Percentiles rank a stretch among this genome's conserved stretches.
Evolutionary conservation across 2,888 invertebrate species (phyloP).

Genomic region (Spisula subtruncata): DNA sequence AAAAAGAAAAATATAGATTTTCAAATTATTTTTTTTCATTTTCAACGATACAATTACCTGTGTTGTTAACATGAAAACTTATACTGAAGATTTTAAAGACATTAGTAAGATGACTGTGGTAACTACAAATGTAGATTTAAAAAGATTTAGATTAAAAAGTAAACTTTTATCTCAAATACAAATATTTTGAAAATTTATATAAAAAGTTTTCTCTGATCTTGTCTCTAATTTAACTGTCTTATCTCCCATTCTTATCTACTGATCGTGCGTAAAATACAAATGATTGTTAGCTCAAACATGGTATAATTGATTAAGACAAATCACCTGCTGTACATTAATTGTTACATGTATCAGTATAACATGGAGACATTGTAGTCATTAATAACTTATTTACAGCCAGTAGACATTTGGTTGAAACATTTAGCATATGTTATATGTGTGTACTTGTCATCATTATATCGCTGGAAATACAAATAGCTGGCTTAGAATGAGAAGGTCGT

Average conservation of each 20-base stretch:
- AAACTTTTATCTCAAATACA: not conserved
- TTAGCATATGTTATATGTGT: not conserved
- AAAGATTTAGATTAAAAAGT: too few species aligned
- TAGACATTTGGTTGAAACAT: not conserved
- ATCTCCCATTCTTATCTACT: not conserved
- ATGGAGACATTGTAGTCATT: not conserved
- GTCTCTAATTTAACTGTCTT: not conserved
- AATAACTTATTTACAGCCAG: not conserved
- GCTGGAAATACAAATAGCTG: too few species aligned
- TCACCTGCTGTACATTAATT: not conserved
- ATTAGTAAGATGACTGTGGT: too few species aligned
- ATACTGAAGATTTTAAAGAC: too few species aligned
- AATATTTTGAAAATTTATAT: too few species aligned
- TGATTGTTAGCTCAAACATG: not conserved
- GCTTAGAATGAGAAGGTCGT: too few species aligned
- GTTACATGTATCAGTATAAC: not conserved
- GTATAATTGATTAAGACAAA: constrained; percentile 8
- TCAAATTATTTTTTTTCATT: too few species aligned
- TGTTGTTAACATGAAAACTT: too few species aligned
- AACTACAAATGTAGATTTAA: too few species aligned
- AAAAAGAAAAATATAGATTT: too few species aligned
- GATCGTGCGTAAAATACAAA: not conserved
- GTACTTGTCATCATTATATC: not conserved
- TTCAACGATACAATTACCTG: too few species aligned
- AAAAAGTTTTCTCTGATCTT: not conserved